Conservation (phyloP, 2,888 invertebrate species). For the Protodeltote pygarga region DNA sequence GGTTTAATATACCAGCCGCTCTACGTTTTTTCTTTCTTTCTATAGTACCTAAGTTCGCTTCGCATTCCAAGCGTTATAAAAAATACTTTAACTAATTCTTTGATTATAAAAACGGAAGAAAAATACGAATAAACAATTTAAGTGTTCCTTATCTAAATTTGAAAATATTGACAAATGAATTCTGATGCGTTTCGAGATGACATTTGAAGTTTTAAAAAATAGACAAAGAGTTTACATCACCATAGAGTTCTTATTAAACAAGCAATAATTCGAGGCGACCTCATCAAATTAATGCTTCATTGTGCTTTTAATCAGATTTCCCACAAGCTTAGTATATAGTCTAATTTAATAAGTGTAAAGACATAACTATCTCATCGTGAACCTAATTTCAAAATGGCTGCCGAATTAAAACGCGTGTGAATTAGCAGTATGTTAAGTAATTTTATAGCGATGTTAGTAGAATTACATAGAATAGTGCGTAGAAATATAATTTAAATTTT, state of each 20-base stretch:
- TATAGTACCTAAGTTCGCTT: no score
- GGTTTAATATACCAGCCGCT: no score
- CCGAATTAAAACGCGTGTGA: constrained; percentile 40
- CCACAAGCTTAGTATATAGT: constrained; percentile 34
- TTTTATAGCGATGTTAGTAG: constrained; percentile 13
- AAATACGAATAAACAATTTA: no score
- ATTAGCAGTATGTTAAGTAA: constrained; percentile 30
- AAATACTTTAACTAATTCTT: no score
- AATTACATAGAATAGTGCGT: constrained; percentile 6
- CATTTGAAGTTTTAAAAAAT: no score
- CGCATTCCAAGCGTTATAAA: no score
- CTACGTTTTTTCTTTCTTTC: no score
- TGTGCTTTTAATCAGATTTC: constrained; percentile 39
- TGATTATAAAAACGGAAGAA: no score
- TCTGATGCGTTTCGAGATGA: no score
- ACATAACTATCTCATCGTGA: constrained; percentile 21
- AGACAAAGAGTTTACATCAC: constrained; percentile 10
- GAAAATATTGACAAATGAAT: no score
- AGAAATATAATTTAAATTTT: not conserved
- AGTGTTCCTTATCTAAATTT: no score
- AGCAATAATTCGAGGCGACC: no score
- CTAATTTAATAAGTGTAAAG: constrained; percentile 38
- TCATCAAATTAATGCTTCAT: constrained; percentile 25
- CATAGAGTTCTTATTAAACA: constrained; percentile 13
- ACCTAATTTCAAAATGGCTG: constrained; percentile 40